Conservation (phyloP, 1,140 invertebrate genomes). For the Episyrphus balteatus region DNA sequence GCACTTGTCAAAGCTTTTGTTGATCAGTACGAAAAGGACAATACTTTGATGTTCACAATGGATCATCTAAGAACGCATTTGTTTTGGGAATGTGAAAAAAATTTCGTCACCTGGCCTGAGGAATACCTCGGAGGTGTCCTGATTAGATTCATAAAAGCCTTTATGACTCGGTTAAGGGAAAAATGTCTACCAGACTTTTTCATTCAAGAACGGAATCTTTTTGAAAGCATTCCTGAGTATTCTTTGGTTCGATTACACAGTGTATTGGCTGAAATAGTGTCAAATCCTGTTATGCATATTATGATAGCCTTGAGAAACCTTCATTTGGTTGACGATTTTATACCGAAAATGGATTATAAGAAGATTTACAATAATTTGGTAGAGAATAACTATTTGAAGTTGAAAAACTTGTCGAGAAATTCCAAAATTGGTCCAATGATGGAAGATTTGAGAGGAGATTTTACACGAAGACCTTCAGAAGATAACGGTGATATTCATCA, state of each 20-base stretch:
- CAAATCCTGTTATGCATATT: constrained; percentile 57
- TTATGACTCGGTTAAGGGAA: constrained; percentile 41
- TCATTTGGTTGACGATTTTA: constrained; percentile 48
- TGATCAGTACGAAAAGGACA: constrained; percentile 30
- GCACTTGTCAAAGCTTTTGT: constrained; percentile 56
- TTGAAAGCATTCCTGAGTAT: constrained; percentile 53
- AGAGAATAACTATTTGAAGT: constrained; percentile 39
- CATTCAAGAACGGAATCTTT: constrained; percentile 56
- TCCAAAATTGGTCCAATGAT: constrained; percentile 3
- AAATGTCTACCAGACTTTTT: constrained; percentile 59
- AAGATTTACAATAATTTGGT: constrained; percentile 50
- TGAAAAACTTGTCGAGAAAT: constrained; percentile 24
- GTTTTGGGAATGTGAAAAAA: constrained; percentile 67
- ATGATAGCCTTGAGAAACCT: constrained; percentile 54
- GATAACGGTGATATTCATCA: background rate
- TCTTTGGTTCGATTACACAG: constrained; percentile 51
- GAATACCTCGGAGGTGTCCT: constrained; percentile 54
- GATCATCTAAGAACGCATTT: constrained; percentile 63
- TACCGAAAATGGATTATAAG: constrained; percentile 51
- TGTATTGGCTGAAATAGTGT: constrained; percentile 52
- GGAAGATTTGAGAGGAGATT: background rate
- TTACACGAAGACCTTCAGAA: background rate
- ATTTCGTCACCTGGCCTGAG: constrained; percentile 56
- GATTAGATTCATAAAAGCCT: constrained; percentile 48
- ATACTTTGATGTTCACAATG: constrained; percentile 16